Percentiles rank a stretch among this genome's conserved stretches.
phyloP scores from a whole-genome alignment of 2,888 invertebrate genomes.

The Neoaliturus tenellus region DNA sequence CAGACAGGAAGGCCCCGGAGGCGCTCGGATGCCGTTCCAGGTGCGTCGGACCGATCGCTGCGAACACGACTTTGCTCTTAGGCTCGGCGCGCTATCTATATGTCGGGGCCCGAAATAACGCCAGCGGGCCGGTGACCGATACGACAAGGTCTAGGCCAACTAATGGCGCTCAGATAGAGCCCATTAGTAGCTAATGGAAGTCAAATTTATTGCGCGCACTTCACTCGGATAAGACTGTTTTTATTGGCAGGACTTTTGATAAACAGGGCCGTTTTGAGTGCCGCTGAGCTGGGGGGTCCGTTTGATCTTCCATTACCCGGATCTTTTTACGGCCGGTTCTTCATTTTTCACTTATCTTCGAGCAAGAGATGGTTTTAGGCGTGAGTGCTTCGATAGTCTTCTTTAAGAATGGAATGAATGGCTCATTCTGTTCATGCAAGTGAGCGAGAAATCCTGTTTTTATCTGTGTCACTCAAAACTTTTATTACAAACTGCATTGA shows the following conservation, averaged over 20 bases:
- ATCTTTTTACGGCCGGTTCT: neutral
- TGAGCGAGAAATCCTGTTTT: too few relatives aligned
- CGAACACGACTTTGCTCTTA: constrained; percentile 44
- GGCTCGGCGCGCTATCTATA: constrained; percentile 18
- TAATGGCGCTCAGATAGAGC: constrained; percentile 11
- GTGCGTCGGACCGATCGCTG: neutral
- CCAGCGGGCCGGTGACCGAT: constrained; percentile 11
- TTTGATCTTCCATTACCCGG: constrained; percentile 25
- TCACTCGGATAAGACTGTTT: constrained; percentile 46
- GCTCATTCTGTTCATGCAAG: too few relatives aligned
- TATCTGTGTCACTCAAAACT: too few relatives aligned
- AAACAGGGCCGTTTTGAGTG: constrained; percentile 8
- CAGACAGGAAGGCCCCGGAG: neutral
- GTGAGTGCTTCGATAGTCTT: too few relatives aligned
- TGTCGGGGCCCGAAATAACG: constrained; percentile 28
- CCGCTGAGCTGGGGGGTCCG: neutral
- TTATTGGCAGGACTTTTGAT: constrained; percentile 50
- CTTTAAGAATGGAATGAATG: too few relatives aligned
- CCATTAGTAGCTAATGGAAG: constrained; percentile 44
- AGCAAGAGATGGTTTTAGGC: neutral
- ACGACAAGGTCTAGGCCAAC: constrained; percentile 23
- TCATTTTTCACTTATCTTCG: constrained; percentile 5
- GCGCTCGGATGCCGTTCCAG: neutral
- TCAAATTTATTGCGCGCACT: constrained; percentile 52
- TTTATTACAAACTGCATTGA: too few relatives aligned